These are phyloP conservation scores for Ageneiosus marmoratus DNA, from an alignment of 2,113 vertebrate species.

Conservation along the genomic window DNA sequence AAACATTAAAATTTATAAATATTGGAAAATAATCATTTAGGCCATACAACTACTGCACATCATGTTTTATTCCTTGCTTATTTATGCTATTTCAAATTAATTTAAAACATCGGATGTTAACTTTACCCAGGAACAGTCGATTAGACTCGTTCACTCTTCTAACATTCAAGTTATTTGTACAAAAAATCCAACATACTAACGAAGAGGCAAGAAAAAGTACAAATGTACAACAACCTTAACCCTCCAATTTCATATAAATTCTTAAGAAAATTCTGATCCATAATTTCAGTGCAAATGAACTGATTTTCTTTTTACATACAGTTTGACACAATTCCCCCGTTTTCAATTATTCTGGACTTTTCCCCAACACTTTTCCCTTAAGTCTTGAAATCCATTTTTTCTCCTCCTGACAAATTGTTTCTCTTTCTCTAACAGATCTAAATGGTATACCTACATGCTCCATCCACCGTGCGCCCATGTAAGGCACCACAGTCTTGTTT, in stretches of 20 bases:
- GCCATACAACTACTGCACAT: background rate
- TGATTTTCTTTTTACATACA: background rate
- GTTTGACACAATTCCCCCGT: background rate
- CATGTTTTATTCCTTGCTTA: background rate
- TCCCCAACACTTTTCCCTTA: background rate
- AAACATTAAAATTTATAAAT: too few relatives aligned
- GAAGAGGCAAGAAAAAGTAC: too few relatives aligned
- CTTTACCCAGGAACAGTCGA: background rate
- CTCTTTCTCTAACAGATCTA: constrained; percentile 7
- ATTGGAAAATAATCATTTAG: too few relatives aligned
- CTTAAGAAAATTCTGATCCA: background rate
- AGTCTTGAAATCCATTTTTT: background rate
- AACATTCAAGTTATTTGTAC: background rate
- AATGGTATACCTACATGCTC: background rate
- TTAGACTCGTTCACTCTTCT: background rate
- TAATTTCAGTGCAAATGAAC: background rate
- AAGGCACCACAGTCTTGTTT: constrained; percentile 34
- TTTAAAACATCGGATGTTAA: background rate
- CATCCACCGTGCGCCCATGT: background rate
- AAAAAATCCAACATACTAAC: too few relatives aligned
- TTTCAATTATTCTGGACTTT: background rate
- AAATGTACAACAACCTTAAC: background rate
- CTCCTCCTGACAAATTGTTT: background rate
- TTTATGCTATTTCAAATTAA: background rate
- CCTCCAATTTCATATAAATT: background rate